phyloP scores from a whole-genome alignment of 2,797 vertebrate species.

The Acanthurus tractus region DNA sequence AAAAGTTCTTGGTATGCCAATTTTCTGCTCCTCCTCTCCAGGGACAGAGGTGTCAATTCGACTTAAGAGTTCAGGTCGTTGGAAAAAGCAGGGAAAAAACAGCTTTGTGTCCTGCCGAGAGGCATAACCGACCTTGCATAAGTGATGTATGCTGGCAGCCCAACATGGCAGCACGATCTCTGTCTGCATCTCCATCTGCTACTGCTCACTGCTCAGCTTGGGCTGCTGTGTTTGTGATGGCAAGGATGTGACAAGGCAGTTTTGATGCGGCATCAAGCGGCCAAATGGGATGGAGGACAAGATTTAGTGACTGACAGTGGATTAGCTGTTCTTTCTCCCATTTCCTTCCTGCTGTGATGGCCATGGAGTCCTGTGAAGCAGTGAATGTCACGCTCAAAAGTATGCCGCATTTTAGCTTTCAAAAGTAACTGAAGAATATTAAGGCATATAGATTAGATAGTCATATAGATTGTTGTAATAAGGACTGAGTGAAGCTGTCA shows the following conservation, averaged over 20 bases:
- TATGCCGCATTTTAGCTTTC: neutral
- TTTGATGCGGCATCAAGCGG: constrained; percentile 33
- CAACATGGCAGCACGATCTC: neutral
- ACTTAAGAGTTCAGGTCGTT: constrained; percentile 29
- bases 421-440: constrained; percentile 8
- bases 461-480: neutral
- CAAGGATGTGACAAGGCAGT: constrained; percentile 42
- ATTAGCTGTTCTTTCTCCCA: constrained; percentile 46
- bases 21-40: constrained; percentile 21
- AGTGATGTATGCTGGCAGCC: constrained; percentile 5
- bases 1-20: constrained; percentile 20
- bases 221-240: constrained; percentile 51
- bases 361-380: constrained; percentile 7
- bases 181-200: constrained; percentile 30
- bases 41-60: constrained; percentile 37
- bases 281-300: constrained; percentile 51
- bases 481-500: constrained; percentile 12
- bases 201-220: constrained; percentile 39
- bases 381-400: constrained; percentile 9
- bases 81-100: constrained; percentile 36
- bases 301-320: constrained; percentile 40
- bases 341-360: constrained; percentile 29
- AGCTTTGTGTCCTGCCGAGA: constrained; percentile 13
- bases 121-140: constrained; percentile 21
- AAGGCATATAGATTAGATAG: neutral